A percentile compares a stretch with the other conserved stretches of the same genome.
phyloP scores from a whole-genome alignment of 2,797 vertebrate genomes.

The Toxotes lorentzi region DNA sequence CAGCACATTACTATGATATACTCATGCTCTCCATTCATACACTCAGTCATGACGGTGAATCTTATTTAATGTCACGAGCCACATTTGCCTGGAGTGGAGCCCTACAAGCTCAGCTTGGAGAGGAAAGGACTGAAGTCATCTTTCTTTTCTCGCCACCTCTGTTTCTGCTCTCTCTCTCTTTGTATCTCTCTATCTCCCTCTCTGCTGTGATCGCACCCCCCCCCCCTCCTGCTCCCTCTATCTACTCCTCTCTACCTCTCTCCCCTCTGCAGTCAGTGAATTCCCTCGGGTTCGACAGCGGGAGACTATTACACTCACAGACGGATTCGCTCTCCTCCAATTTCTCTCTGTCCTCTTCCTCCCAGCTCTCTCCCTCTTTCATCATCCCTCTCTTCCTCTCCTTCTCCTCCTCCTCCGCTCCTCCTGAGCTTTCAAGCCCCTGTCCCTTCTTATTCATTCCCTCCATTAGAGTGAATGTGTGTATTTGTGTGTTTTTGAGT shows the following conservation, averaged over 20 bases:
- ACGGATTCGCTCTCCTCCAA: slow-evolving; percentile 86
- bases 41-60: slow-evolving; percentile 67
- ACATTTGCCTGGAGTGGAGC: slow-evolving; percentile 71
- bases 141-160: slow-evolving; percentile 56
- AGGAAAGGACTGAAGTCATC: slow-evolving; percentile 68
- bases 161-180: slow-evolving; percentile 54
- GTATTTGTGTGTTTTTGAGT: slow-evolving; percentile 51
- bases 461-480: slow-evolving; percentile 60
- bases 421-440: slow-evolving; percentile 40
- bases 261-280: slow-evolving; percentile 83
- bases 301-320: slow-evolving; percentile 88
- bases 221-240: slow-evolving; percentile 67
- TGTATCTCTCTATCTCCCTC: slow-evolving; percentile 67
- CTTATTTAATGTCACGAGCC: slow-evolving; percentile 73
- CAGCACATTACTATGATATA: slow-evolving; percentile 69
- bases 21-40: slow-evolving; percentile 69
- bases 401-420: slow-evolving; percentile 32
- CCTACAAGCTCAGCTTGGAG: slow-evolving; percentile 49
- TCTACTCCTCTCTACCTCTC: slow-evolving; percentile 65
- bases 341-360: slow-evolving; percentile 85
- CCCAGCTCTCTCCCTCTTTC: slow-evolving; percentile 66
- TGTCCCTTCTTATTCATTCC: slow-evolving; percentile 56
- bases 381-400: slow-evolving; percentile 61
- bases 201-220: slow-evolving; percentile 56
- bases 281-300: slow-evolving; percentile 83